Base-by-base conservation (phyloP, 2,113 vertebrate genomes). In the Hippocampus zosterae region DNA sequence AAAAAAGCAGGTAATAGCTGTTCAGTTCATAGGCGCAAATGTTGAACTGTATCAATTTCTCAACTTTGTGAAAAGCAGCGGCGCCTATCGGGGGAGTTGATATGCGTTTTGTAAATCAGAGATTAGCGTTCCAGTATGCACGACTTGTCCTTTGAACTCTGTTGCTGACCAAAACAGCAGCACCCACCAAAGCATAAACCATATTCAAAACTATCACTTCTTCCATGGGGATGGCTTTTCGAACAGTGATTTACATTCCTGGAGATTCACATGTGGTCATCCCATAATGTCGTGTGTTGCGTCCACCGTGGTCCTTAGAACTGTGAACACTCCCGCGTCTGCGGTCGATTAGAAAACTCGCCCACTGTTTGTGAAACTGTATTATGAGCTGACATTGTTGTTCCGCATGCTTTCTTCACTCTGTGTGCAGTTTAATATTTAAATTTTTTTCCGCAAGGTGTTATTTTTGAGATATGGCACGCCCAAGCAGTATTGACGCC, bases 381-480 rank as follows among this genome's bases (percentile, higher is more conserved):
- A 12, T 27, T 25, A 5, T n/a, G 19, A 41, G 10, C 1, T n/a
- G 19, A 37, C 37, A 21, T 63, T n/a, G 4, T 64, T 64, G 5
- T 63, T 40, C 12, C 37, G 23, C 60, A 12, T 13, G 19, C 62
- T 42, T 42, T 64, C 62, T 44, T 13, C 40, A 7, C 62, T 9
- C 11, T 13, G 21, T 42, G 12, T n/a, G 2, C 61, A 64, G 4
- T 44, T 64, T 42, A 4, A 44, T 15, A 44, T 44, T 64, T 64
- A 16, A 40, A 21, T 63, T 5, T 63, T 63, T 41, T 40, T 37
- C 37, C 10, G 12, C 62, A 15, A 1, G 57, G 27, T 25, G 10
- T 42, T 42, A 37, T 37, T 63, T 23, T 62, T 64, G 62, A 64
- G 44, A 3, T 44, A 64, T 23, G 62, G 62, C 62, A 40, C 23